Percentiles rank a stretch among this genome's conserved stretches.
Conservation (phyloP, 2,113 vertebrate species). For the Todiramphus saurophagus region DNA sequence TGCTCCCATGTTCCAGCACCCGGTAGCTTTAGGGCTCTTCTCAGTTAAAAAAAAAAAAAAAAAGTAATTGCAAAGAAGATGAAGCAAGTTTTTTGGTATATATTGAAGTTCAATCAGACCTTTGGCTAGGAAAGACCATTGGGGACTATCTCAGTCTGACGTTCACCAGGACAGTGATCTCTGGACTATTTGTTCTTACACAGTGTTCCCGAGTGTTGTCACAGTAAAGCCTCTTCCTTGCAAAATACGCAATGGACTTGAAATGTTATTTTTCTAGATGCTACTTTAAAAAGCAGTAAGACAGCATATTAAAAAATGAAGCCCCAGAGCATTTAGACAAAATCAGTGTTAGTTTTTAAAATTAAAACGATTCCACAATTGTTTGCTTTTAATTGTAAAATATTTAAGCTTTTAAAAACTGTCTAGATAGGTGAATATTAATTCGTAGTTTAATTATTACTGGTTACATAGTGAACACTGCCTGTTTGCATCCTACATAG, state of each 20-base stretch:
- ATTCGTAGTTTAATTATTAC: not conserved
- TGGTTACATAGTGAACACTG: not conserved
- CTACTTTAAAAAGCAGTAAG: not conserved
- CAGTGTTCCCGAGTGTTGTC: not conserved
- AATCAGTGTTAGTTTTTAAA: not conserved
- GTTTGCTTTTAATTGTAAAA: not conserved
- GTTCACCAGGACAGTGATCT: not conserved
- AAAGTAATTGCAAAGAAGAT: not conserved
- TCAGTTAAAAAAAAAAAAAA: not conserved
- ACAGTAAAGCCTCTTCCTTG: not conserved
- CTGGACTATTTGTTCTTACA: not conserved
- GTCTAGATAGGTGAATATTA: not conserved
- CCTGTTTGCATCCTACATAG: not conserved
- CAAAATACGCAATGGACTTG: not conserved
- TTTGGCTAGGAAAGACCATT: not conserved
- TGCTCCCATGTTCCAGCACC: not conserved
- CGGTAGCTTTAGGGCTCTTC: not conserved
- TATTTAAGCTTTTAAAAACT: not conserved
- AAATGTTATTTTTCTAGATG: not conserved
- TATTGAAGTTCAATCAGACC: not conserved
- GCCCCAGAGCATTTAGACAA: not conserved
- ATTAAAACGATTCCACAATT: not conserved
- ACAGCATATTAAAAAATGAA: not conserved
- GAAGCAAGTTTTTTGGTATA: not conserved
- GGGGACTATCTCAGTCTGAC: not conserved